These are phyloP conservation scores for Urocitellus parryii DNA, from an alignment of 2,113 vertebrate species.

Conservation along the genomic window DNA sequence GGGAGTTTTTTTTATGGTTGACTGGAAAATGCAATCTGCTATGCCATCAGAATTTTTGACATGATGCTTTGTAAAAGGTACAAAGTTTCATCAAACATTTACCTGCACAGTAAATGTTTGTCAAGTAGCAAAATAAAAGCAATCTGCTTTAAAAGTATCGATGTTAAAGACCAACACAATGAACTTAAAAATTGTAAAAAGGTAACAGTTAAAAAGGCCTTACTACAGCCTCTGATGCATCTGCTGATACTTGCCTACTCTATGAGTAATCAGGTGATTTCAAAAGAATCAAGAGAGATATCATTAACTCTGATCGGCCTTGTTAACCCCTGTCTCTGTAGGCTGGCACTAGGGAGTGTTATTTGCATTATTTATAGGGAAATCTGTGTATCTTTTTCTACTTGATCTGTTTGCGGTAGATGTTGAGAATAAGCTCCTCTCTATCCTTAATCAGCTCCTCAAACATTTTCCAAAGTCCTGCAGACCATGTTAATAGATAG, in stretches of 20 bases:
- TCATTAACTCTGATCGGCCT: neutral
- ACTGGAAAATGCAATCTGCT: neutral
- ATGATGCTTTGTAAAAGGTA: neutral
- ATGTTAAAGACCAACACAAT: neutral
- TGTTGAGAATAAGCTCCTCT: neutral
- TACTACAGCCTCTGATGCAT: neutral
- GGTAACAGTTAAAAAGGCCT: neutral
- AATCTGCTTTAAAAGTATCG: neutral
- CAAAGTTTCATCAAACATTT: too few species aligned
- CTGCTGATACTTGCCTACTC: neutral
- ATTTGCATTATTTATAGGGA: neutral
- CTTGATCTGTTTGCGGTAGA: neutral
- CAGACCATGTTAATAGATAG: neutral
- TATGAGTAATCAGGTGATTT: neutral
- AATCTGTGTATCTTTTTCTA: neutral
- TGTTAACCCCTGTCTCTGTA: neutral
- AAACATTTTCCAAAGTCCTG: neutral
- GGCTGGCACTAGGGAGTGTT: neutral
- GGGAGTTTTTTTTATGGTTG: neutral
- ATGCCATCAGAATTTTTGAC: neutral
- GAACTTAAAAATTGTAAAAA: neutral
- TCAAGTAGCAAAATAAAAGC: slow-evolving; percentile 28
- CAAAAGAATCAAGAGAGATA: neutral
- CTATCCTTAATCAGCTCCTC: neutral
- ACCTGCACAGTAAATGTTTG: neutral